A percentile compares a stretch with the other conserved stretches of the same genome.
These are phyloP conservation scores for Lagopus muta DNA, from an alignment of 2,113 vertebrate species.

Conservation along the genomic window DNA sequence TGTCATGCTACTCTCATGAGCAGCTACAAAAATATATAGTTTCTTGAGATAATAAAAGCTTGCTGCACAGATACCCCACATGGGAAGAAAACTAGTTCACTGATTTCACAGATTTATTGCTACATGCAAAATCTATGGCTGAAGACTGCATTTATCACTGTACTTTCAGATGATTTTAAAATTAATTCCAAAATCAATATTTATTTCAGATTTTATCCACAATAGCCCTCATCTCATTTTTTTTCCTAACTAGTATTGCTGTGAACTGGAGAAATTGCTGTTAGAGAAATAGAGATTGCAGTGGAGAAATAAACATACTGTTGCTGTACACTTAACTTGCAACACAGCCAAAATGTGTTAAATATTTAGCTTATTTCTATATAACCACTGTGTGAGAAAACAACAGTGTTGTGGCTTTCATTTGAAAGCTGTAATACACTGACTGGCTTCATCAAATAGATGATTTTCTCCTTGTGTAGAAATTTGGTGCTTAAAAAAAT, in stretches of 20 bases:
- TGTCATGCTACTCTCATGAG: neutral
- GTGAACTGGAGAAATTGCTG: neutral
- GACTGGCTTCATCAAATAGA: neutral
- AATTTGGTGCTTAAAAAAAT: neutral
- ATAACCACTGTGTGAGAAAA: neutral
- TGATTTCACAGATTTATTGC: neutral
- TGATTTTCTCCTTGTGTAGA: neutral
- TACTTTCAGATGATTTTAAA: slow-evolving; percentile 6
- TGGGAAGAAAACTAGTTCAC: neutral
- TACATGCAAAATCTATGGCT: neutral
- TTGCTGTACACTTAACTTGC: slow-evolving; percentile 12
- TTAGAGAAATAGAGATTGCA: slow-evolving; percentile 1
- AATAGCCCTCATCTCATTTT: slow-evolving; percentile 7
- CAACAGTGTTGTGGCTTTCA: neutral
- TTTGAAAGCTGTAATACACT: neutral
- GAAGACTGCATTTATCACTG: neutral
- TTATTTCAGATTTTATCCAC: slow-evolving; percentile 21
- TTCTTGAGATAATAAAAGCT: neutral
- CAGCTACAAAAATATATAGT: neutral
- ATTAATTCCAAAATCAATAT: slow-evolving; percentile 19
- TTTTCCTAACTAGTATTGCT: slow-evolving; percentile 17
- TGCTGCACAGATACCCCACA: neutral
- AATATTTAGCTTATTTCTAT: slow-evolving; percentile 17
- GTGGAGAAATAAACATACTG: slow-evolving; percentile 17
- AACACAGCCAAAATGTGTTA: slow-evolving; percentile 23